Evolutionary conservation across 1,140 invertebrate genomes (phyloP), one percentile per base, ranked within the genome.

Genomic region (Zaprionus ghesquierei): DNA sequence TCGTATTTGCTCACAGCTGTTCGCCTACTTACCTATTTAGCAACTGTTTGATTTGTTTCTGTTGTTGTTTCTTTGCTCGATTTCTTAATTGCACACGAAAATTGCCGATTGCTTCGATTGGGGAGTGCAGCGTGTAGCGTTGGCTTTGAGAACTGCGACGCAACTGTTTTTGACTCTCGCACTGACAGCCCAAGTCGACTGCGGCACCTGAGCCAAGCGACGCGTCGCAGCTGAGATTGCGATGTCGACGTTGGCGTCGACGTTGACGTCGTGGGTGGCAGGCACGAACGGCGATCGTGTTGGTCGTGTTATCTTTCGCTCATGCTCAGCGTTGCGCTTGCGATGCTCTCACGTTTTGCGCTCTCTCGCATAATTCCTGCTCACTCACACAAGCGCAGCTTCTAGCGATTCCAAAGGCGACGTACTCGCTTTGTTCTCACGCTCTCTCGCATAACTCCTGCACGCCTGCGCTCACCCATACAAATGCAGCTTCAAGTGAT

Each of bases 11-110:
- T 20, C 15, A n/a, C 12, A 31, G 15, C 44, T 46, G 41, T 22
- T 35, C 31, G 33, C 51, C 35, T 44, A 79, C 80, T 82, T 76
- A 82, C 80, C 80, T 76, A 65, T 68, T 84, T 79, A 76, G 80
- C 79, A 50, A 68, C 27, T 76, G 58, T 69, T 79, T 76, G 55
- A 53, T 51, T 75, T 69, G 31, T 60, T 68, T 66, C 68, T 54
- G 18, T 63, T 41, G 49, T 63, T 44, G 31, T 60, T 68, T 44
- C 35, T 50, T 54, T 50, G 25, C 23, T 55, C 38, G 59, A 60
- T 33, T 55, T 68, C 68, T 71, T 61, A 71, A 69, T 59, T 77
- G 46, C 51, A 46, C 50, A 54, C 64, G 56, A 54, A 27, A 50
- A 38, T 38, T 38, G n/a, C n/a, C 10, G 8, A 54, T 27, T 59